Evolutionary conservation across 2,113 vertebrate species (phyloP), one percentile per base, ranked within the genome.

Genomic region (Corythaixoides concolor): DNA sequence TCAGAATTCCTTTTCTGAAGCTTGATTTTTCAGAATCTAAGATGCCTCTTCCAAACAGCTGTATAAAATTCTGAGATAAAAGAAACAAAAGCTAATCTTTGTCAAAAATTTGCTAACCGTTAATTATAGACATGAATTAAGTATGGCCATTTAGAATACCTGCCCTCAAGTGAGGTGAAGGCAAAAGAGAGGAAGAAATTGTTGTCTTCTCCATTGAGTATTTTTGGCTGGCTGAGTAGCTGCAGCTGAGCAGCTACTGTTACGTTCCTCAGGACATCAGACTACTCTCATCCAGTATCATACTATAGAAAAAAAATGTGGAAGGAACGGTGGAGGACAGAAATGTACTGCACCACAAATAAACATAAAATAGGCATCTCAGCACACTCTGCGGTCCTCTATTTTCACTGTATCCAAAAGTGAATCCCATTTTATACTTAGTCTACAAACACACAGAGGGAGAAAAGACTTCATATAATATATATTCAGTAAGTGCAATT

Each of bases 141-240:
- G 13, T 28, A 73, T 6, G 23, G 47, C 6, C 27, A 75, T 56
- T 88, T 90, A 92, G 24, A 84, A 18, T 32, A 76, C 47, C 47
- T 84, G 26, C 52, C 20, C 32, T 80, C 30, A 60, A 39, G 5
- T 52, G 6, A 63, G 26, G 11, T 63, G 53, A 67, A 81, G 35
- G 64, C 26, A 69, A 50, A 79, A 72, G 4, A 50, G 14, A 83
- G 27, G 47, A 81, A 68, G 39, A 84, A 90, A 93, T 1, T 0
- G 8, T 56, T 59, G 73, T 12, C n/a, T 87, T n/a, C n/a, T n/a
- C n/a, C n/a, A 26, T 26, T 37, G 32, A 43, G 8, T 20, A 15
- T 33, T 88, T 96, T 81, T 89, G 64, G 26, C 73, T 72, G 52
- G 21, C 39, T 70, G 76, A 74, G 21, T 63, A 92, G 70, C 35